Percentiles rank a stretch among this genome's conserved stretches.
Conservation (phyloP, 2,888 invertebrate genomes). For the Pandemis cinnamomeana region DNA sequence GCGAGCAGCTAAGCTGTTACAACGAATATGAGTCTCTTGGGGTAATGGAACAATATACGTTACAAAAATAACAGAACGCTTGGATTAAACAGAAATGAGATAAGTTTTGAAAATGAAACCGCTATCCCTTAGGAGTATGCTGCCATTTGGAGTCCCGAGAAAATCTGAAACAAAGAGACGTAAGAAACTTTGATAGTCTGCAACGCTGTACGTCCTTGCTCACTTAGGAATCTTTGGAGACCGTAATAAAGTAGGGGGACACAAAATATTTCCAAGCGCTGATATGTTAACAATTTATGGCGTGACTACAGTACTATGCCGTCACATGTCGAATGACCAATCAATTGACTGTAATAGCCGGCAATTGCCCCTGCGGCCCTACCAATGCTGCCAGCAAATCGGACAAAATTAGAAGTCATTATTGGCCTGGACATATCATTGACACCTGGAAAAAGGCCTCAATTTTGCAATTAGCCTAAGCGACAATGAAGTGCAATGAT, state of each 20-base stretch:
- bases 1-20: background rate
- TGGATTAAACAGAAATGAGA: constrained; percentile 19
- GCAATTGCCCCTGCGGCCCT: constrained; percentile 55
- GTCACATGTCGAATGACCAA: constrained; percentile 45
- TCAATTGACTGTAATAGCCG: constrained; percentile 61
- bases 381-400: constrained; percentile 25
- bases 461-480: background rate
- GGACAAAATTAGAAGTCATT: constrained; percentile 18
- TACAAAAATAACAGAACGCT: constrained; percentile 6
- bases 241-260: background rate
- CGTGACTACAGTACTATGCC: background rate
- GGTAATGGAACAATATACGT: constrained; percentile 9
- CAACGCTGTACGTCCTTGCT: background rate
- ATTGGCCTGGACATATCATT: background rate
- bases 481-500: background rate
- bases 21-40: constrained; percentile 6
- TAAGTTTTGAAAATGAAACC: constrained; percentile 10
- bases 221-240: background rate
- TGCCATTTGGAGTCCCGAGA: background rate
- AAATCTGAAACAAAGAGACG: constrained; percentile 1
- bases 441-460: background rate
- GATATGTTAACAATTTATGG: background rate
- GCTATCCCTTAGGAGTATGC: constrained; percentile 9
- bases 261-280: background rate
- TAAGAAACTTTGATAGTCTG: constrained; percentile 4